Evolutionary conservation across 2,888 invertebrate genomes (phyloP), one percentile per base, ranked within the genome.

Genomic region (Diarsia mendica): DNA sequence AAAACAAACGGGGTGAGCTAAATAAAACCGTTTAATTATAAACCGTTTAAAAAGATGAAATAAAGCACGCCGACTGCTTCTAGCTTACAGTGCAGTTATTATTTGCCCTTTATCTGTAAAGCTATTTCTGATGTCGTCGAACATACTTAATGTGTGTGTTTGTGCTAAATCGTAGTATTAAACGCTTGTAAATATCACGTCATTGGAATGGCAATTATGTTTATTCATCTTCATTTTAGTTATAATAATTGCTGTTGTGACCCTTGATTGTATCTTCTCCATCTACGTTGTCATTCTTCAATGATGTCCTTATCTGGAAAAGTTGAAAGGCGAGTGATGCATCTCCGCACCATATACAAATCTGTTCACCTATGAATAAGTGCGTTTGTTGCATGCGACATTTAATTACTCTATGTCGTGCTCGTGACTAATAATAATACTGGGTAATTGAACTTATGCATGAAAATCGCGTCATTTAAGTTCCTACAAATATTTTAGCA

Each of bases 21-120:
- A n/a, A n/a, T n/a, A n/a, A n/a, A n/a, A n/a, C n/a, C n/a, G n/a
- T n/a, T n/a, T n/a, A n/a, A n/a, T n/a, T n/a, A n/a, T n/a, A n/a
- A n/a, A n/a, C n/a, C n/a, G n/a, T n/a, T n/a, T n/a, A n/a, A n/a
- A 61, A 75, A 39, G 8, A 44, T 49, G 18, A 23, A n/a, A 3
- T 18, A 13, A 20, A 23, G 10, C 33, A 44, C 74, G 80, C 79
- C 20, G 33, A 33, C 3, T 72, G 78, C 83, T 83, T 80, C 48
- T 82, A 48, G 5, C 73, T 87, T 75, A 69, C 65, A 63, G 64
- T 77, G 69, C 74, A 71, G 39, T 77, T 85, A 85, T 85, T 84
- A 88, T 86, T 85, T 93, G 93, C 92, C 94, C 93, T 94, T 95
- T 94, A 91, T 87, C 90, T 86, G 88, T 89, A 89, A 91, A 93